Conservation (phyloP, 2,888 invertebrate genomes). For the Tiphia femorata region DNA sequence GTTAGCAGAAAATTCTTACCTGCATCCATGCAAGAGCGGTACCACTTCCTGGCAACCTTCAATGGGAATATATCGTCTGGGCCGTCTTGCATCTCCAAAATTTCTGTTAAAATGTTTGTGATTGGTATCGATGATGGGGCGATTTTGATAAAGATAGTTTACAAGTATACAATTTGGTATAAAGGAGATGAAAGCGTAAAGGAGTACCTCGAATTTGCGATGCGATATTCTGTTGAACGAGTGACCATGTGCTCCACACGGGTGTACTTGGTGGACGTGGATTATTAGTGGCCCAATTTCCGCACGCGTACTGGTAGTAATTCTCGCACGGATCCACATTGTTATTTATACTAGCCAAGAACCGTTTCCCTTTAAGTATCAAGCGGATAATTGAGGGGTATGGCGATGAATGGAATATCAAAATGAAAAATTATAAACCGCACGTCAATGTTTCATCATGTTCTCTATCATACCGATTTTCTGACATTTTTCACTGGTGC, state of each 20-base stretch:
- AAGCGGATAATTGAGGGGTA: too few species aligned
- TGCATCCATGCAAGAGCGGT: slow-evolving; percentile 42
- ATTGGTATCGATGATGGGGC: too few species aligned
- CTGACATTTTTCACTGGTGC: neutral
- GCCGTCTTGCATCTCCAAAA: too few species aligned
- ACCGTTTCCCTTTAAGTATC: too few species aligned
- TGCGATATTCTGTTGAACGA: neutral
- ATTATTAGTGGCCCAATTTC: slow-evolving; percentile 36
- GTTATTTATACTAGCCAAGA: slow-evolving; percentile 39
- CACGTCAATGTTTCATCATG: too few species aligned
- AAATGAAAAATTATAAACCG: too few species aligned
- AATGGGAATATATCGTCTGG: slow-evolving; percentile 39
- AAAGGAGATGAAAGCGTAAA: too few species aligned
- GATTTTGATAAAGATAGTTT: too few species aligned
- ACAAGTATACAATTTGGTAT: too few species aligned
- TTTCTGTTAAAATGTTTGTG: too few species aligned
- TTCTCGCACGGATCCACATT: slow-evolving; percentile 46
- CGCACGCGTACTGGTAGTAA: slow-evolving; percentile 49
- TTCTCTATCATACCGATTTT: slow-evolving; percentile 1
- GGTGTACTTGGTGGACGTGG: slow-evolving; percentile 33
- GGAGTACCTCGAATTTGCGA: slow-evolving; percentile 2
- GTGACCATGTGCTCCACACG: slow-evolving; percentile 27
- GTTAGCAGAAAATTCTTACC: slow-evolving; percentile 36
- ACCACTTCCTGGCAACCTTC: slow-evolving; percentile 45
- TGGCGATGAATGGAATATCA: neutral